These are phyloP conservation scores for Drosophila meridionalis DNA, from an alignment of 2,888 invertebrate species.

Conservation along the genomic window DNA sequence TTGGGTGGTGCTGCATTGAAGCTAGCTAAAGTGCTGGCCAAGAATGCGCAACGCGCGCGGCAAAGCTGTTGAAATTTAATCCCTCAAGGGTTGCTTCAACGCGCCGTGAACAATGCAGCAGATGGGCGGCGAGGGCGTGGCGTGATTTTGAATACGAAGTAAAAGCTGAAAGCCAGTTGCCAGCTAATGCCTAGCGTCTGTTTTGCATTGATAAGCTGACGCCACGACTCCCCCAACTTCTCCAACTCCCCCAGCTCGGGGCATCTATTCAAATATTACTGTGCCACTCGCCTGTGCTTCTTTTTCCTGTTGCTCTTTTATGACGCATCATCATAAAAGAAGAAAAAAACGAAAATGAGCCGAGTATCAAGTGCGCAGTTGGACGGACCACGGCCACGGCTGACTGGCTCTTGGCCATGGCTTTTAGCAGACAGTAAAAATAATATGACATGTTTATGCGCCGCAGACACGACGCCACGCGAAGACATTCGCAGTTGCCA, in stretches of 20 bases:
- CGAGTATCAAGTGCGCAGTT: constrained; percentile 59
- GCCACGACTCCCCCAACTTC: constrained; percentile 9
- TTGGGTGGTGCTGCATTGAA: constrained; percentile 30
- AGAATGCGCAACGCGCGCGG: constrained; percentile 73
- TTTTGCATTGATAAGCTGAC: constrained; percentile 79
- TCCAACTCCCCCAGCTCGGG: not conserved
- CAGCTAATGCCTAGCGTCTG: constrained; percentile 71
- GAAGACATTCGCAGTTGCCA: constrained; percentile 67
- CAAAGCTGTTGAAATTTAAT: constrained; percentile 79
- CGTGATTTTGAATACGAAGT: constrained; percentile 54
- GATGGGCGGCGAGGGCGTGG: constrained; percentile 9
- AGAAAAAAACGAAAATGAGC: constrained; percentile 44
- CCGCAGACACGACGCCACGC: constrained; percentile 54
- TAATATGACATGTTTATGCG: constrained; percentile 78
- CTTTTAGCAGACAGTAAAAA: constrained; percentile 74
- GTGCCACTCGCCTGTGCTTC: constrained; percentile 27
- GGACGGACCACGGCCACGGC: constrained; percentile 22
- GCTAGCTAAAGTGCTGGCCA: constrained; percentile 63
- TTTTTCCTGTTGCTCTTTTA: constrained; percentile 44
- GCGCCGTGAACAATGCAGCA: constrained; percentile 61
- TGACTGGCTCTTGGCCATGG: constrained; percentile 42
- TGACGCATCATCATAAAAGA: constrained; percentile 64
- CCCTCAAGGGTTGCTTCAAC: constrained; percentile 81
- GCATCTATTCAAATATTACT: constrained; percentile 49
- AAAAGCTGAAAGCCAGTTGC: constrained; percentile 28